These are phyloP conservation scores for Polypterus bichir DNA, from an alignment of 2,113 vertebrate species.

Conservation along the genomic window DNA sequence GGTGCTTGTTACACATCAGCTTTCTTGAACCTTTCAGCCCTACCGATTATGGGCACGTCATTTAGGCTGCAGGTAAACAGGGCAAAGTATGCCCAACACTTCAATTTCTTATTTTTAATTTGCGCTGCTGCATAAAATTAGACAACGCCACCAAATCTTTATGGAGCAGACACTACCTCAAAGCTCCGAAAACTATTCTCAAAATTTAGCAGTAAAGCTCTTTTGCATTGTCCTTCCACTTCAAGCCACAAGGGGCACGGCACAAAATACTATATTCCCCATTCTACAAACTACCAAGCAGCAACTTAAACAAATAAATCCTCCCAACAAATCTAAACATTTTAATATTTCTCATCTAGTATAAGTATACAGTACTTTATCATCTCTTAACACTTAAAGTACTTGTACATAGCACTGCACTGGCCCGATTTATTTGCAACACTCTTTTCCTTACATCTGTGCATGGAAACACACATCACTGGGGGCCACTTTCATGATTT, in stretches of 20 bases:
- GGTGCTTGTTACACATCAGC: too few species aligned
- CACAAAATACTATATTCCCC: slow-evolving; percentile 21
- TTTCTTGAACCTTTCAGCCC: too few species aligned
- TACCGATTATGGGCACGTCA: too few species aligned
- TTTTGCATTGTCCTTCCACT: slow-evolving; percentile 39
- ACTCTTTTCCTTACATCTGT: slow-evolving; percentile 32
- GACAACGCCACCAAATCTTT: slow-evolving; percentile 37
- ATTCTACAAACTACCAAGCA: slow-evolving; percentile 21
- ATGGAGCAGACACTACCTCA: slow-evolving; percentile 35
- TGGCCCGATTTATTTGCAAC: slow-evolving; percentile 22
- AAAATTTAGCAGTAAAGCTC: slow-evolving; percentile 30
- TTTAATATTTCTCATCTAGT: too few species aligned
- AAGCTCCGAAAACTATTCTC: slow-evolving; percentile 31
- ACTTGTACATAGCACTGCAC: slow-evolving; percentile 18
- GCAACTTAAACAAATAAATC: background rate
- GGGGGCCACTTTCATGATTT: slow-evolving; percentile 60
- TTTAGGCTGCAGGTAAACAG: too few species aligned
- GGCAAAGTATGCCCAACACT: too few species aligned
- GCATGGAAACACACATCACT: slow-evolving; percentile 39
- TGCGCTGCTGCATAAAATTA: slow-evolving; percentile 50
- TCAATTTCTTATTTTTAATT: slow-evolving; percentile 22
- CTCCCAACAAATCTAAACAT: too few species aligned
- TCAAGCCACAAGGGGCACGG: slow-evolving; percentile 27
- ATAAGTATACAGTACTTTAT: too few species aligned
- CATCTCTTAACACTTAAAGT: slow-evolving; percentile 5